These are phyloP conservation scores for Chloropsis cyanopogon DNA, from an alignment of 2,113 vertebrate species.

Conservation along the genomic window DNA sequence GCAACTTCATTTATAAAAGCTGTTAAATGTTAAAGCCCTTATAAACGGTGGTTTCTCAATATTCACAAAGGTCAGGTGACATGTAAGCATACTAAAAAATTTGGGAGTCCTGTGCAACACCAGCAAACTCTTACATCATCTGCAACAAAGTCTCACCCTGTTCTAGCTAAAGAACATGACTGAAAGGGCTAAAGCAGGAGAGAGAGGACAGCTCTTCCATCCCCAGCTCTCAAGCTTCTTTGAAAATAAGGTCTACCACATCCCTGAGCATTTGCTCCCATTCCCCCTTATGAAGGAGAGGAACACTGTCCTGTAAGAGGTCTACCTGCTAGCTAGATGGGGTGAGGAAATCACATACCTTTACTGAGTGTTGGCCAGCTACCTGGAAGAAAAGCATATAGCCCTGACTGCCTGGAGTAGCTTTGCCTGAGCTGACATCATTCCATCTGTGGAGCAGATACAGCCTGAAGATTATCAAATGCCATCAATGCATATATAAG, in stretches of 20 bases:
- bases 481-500: fast-evolving
- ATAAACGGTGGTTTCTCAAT: not conserved
- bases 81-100: not conserved
- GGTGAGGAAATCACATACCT: not conserved
- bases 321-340: not conserved
- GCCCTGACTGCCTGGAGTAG: too few relatives aligned
- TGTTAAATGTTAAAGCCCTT: not conserved
- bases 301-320: not conserved
- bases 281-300: not conserved
- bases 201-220: not conserved
- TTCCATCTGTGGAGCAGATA: not conserved
- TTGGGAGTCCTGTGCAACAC: not conserved
- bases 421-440: not conserved
- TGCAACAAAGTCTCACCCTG: not conserved
- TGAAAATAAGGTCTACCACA: not conserved
- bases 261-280: not conserved
- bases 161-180: not conserved
- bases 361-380: not conserved
- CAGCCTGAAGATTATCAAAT: not conserved
- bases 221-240: not conserved
- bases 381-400: not conserved
- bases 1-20: not conserved
- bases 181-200: not conserved
- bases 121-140: not conserved
- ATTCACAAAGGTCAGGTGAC: not conserved